A percentile compares a stretch with the other conserved stretches of the same genome.
Conservation (phyloP, 1,140 invertebrate genomes). For the Lysiphlebus fabarum region DNA sequence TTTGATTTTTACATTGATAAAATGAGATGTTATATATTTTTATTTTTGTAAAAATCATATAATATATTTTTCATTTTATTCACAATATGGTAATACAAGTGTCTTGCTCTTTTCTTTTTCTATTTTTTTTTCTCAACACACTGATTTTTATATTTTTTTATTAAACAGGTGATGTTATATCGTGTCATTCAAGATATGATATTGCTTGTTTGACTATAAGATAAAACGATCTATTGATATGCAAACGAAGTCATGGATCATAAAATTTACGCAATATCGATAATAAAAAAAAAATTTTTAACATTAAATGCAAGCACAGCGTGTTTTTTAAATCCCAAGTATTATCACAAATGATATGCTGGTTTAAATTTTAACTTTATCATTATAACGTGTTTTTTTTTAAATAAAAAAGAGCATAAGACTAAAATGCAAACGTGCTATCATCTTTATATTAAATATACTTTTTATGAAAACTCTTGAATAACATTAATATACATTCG, state of each 20-base stretch:
- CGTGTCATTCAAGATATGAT: too few species aligned
- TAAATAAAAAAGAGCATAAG: background rate
- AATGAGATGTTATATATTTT: background rate
- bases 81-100: too few species aligned
- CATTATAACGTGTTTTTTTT: constrained; percentile 17
- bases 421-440: constrained; percentile 38
- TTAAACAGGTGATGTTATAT: too few species aligned
- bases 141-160: too few species aligned
- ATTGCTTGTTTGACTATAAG: too few species aligned
- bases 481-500: constrained; percentile 17
- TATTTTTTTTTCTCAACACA: too few species aligned
- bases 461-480: constrained; percentile 17
- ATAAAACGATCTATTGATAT: constrained; percentile 41
- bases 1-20: background rate
- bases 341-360: constrained; percentile 43
- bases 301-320: constrained; percentile 30
- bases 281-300: constrained; percentile 15
- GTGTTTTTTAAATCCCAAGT: constrained; percentile 33
- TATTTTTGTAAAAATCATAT: background rate
- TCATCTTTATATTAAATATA: constrained; percentile 24
- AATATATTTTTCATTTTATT: too few species aligned
- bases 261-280: constrained; percentile 45
- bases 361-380: constrained; percentile 42
- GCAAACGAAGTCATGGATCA: constrained; percentile 43
- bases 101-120: too few species aligned